These are phyloP conservation scores for Dicerorhinus sumatrensis DNA, from an alignment of 2,113 vertebrate genomes.

Conservation along the genomic window DNA sequence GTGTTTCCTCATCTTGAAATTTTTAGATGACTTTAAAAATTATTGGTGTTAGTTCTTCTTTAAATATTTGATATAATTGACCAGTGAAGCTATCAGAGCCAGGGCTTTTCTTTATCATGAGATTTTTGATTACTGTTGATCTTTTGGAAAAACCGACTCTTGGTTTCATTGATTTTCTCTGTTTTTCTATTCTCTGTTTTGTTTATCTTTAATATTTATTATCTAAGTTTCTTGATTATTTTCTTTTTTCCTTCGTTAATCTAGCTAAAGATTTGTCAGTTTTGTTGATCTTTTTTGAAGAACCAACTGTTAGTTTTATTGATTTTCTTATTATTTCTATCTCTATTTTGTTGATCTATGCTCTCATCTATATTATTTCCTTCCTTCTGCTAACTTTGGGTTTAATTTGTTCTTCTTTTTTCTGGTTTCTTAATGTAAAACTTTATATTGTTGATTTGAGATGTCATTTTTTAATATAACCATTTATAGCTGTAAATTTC, in stretches of 20 bases:
- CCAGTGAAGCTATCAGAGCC: background rate
- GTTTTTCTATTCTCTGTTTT: background rate
- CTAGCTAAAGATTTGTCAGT: background rate
- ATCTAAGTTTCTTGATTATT: background rate
- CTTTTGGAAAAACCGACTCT: background rate
- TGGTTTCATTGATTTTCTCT: background rate
- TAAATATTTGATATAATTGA: background rate
- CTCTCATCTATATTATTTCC: background rate
- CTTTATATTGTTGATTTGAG: background rate
- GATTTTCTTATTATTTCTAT: background rate
- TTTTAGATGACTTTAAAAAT: background rate
- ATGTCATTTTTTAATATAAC: background rate
- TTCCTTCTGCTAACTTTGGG: background rate
- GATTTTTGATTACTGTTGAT: background rate
- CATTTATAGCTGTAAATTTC: background rate
- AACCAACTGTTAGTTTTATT: background rate
- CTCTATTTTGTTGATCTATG: background rate
- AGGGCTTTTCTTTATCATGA: background rate
- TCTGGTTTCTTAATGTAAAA: background rate
- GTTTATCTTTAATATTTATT: background rate
- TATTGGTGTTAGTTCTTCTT: background rate
- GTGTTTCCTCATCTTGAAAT: background rate
- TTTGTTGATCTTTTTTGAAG: background rate
- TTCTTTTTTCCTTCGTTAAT: background rate
- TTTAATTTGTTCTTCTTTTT: background rate